Evolutionary conservation across 2,797 vertebrate genomes (phyloP).

Genomic region (Clangula hyemalis): DNA sequence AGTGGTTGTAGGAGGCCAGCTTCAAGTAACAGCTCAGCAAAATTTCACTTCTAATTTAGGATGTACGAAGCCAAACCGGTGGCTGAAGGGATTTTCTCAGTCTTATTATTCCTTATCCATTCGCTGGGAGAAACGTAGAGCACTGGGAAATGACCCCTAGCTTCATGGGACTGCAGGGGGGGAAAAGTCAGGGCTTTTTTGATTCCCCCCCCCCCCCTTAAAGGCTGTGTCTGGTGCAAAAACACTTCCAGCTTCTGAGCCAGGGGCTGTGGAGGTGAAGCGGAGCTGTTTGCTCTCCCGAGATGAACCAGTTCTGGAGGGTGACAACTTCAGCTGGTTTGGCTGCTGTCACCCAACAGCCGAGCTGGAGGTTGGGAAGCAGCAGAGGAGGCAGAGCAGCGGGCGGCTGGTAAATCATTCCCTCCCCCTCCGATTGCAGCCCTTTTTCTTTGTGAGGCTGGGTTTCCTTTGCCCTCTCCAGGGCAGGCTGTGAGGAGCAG

Average conservation of each 20-base stretch:
- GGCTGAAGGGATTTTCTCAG: background rate
- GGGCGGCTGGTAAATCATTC: background rate
- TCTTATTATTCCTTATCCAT: background rate
- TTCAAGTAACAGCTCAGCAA: background rate
- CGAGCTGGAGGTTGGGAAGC: background rate
- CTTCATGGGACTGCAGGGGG: background rate
- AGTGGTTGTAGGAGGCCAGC: background rate
- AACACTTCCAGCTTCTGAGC: background rate
- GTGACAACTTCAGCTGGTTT: background rate
- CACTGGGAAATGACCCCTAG: fast-evolving
- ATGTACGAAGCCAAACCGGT: fast-evolving
- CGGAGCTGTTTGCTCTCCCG: background rate
- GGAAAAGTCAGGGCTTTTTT: background rate
- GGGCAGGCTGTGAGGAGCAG: background rate
- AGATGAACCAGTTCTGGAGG: background rate
- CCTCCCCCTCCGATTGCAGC: background rate
- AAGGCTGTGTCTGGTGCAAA: background rate
- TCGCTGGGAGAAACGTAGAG: background rate
- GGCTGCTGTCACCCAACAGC: background rate
- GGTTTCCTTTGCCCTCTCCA: background rate
- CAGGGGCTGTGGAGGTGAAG: background rate
- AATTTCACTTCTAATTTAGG: fast-evolving
- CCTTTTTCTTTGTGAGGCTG: background rate
- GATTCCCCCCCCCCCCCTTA: background rate
- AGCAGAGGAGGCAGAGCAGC: background rate